These are phyloP conservation scores for Alectura lathami DNA, from an alignment of 2,113 vertebrate genomes.

Conservation along the genomic window DNA sequence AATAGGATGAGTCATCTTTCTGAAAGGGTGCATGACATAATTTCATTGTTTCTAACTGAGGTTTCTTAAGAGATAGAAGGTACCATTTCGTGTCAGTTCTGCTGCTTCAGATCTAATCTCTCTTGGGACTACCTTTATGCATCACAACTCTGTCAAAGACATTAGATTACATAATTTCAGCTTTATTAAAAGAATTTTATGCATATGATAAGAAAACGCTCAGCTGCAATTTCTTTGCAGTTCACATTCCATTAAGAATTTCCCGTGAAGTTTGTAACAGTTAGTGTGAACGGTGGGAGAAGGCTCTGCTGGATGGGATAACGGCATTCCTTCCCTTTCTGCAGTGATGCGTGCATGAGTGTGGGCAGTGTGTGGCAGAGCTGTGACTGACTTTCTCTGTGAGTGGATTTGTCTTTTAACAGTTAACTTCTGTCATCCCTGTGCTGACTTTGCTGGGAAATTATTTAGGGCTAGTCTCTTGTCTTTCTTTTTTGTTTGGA, in stretches of 20 bases:
- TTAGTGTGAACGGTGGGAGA: background rate
- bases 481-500: constrained; percentile 47
- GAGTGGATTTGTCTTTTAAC: constrained; percentile 65
- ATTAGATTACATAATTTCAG: background rate
- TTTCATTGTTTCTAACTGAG: background rate
- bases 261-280: background rate
- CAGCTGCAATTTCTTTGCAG: background rate
- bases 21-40: background rate
- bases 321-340: background rate
- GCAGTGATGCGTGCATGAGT: no score
- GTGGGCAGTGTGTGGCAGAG: background rate
- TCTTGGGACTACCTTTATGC: background rate
- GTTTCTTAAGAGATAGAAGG: background rate
- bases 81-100: background rate
- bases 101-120: background rate
- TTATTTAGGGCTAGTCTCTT: constrained; percentile 66
- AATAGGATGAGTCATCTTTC: background rate
- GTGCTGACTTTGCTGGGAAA: constrained; percentile 58
- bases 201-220: background rate
- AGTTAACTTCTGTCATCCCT: constrained; percentile 57
- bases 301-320: background rate
- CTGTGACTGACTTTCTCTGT: background rate
- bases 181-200: background rate
- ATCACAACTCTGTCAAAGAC: no score
- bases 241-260: background rate